Base-by-base conservation (phyloP, 37 sponge, comb jelly and placozoan genomes). In the Haliclona indistincta region DNA sequence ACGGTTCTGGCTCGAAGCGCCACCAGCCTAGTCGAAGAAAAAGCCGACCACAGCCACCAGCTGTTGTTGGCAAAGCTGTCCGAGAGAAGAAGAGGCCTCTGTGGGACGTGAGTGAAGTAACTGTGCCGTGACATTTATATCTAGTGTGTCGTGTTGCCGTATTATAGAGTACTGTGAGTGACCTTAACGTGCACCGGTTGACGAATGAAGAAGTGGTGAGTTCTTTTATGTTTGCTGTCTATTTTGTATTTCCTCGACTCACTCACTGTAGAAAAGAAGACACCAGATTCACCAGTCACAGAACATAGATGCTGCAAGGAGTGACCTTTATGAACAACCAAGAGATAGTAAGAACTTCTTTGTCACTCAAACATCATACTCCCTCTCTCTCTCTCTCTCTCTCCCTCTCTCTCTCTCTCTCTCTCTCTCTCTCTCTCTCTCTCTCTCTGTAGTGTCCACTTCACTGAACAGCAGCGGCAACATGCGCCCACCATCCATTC, bases 321-420 rank as follows among this genome's bases (percentile, higher is more conserved):
- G 71, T 62, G 86, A 85, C 3, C 62, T 85, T 5, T 72, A 79
- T 39, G 86, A 85, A 30, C 78, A 73, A 42, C 73, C 73, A 2
- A 81, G 51, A 64, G 65, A n/a, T n/a, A n/a, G 81, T 80, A 63
- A 38, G 44, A 13, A 6, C 61, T 60, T n/a, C n/a, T n/a, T n/a
- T n/a, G n/a, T n/a, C n/a, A n/a, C n/a, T n/a, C n/a, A n/a, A n/a
- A n/a, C n/a, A n/a, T n/a, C n/a, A n/a, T n/a, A n/a, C 54, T 64
- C 72, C 34, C 72, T 26, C 72, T 71, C 72, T 71, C 72, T 52
- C 72, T 71, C 72, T 71, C 72, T 53, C 72, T 52, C 72, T 71
- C 56, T 52, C 49, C 37, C 54, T n/a, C 75, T 40, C 51, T 29
- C 58, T 34, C 10, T 38, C 15, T 35, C 39, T 34, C 7, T 65